Evolutionary conservation across 2,888 invertebrate species (phyloP).

Genomic region (Muscina levida): DNA sequence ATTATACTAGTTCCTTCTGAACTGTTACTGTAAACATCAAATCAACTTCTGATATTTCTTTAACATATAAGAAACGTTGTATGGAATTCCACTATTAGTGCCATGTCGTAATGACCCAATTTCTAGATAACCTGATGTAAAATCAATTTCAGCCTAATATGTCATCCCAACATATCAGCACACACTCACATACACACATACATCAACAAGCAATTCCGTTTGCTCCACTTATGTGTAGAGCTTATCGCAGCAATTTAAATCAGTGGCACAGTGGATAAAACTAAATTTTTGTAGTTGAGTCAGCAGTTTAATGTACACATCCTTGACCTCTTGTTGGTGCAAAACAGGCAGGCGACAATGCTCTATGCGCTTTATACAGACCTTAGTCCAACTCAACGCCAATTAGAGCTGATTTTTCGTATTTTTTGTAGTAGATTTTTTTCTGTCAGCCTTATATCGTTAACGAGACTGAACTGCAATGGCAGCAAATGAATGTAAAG

Average conservation of each 20-base stretch:
- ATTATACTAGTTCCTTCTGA: no score
- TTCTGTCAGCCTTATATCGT: neutral
- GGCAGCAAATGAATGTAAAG: constrained; percentile 32
- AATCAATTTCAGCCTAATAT: no score
- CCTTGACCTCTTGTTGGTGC: constrained; percentile 27
- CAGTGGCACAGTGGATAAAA: constrained; percentile 28
- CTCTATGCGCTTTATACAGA: neutral
- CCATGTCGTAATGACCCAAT: constrained; percentile 26
- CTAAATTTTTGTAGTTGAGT: constrained; percentile 35
- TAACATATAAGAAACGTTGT: no score
- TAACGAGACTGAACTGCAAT: neutral
- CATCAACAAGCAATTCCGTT: constrained; percentile 12
- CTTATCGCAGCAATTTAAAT: constrained; percentile 38
- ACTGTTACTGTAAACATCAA: no score
- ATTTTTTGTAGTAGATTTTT: neutral
- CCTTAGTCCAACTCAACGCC: constrained; percentile 21
- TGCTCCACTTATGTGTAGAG: neutral
- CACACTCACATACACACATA: no score
- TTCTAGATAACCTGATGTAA: neutral
- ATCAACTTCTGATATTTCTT: no score
- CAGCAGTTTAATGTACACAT: constrained; percentile 26
- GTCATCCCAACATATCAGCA: constrained; percentile 1
- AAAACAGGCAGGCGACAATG: no score
- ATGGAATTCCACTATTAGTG: no score
- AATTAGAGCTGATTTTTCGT: constrained; percentile 26